Percentiles rank a stretch among this genome's conserved stretches.
Conservation (phyloP, 2,113 vertebrate species). For the Phrynosoma platyrhinos region DNA sequence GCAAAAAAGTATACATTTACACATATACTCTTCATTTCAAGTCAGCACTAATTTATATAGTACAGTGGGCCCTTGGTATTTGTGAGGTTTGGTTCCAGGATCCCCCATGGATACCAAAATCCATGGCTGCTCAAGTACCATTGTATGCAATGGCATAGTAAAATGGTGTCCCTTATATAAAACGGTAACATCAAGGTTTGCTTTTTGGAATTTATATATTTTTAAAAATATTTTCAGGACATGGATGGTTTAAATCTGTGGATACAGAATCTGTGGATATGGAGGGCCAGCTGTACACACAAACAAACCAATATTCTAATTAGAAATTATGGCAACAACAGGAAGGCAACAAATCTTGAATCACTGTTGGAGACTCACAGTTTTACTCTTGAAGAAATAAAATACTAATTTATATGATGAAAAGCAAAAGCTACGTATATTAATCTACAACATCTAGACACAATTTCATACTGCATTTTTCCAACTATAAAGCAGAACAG, state of each 20-base stretch:
- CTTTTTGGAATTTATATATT: too few relatives aligned
- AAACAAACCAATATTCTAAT: constrained; percentile 33
- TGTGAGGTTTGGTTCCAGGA: too few relatives aligned
- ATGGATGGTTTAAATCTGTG: too few relatives aligned
- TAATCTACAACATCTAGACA: constrained; percentile 9
- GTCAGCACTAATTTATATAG: constrained; percentile 23
- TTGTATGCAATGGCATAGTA: too few relatives aligned
- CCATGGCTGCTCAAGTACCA: too few relatives aligned
- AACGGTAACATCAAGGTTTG: too few relatives aligned
- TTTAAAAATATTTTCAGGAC: too few relatives aligned
- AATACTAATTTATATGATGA: constrained; percentile 29
- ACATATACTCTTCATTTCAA: background rate
- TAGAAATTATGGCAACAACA: constrained; percentile 20
- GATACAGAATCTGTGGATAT: too few relatives aligned
- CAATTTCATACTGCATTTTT: constrained; percentile 30
- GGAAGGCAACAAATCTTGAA: constrained; percentile 24
- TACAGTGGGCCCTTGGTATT: too few relatives aligned
- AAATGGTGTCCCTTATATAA: too few relatives aligned
- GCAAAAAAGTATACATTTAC: too few relatives aligned
- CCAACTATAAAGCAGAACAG: background rate
- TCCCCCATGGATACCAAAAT: too few relatives aligned
- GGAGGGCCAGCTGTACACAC: background rate
- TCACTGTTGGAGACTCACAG: constrained; percentile 34
- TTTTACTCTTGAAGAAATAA: constrained; percentile 35
- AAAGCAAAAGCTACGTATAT: constrained; percentile 23